Conservation (phyloP, 2,113 vertebrate species). For the Eolophus roseicapilla region DNA sequence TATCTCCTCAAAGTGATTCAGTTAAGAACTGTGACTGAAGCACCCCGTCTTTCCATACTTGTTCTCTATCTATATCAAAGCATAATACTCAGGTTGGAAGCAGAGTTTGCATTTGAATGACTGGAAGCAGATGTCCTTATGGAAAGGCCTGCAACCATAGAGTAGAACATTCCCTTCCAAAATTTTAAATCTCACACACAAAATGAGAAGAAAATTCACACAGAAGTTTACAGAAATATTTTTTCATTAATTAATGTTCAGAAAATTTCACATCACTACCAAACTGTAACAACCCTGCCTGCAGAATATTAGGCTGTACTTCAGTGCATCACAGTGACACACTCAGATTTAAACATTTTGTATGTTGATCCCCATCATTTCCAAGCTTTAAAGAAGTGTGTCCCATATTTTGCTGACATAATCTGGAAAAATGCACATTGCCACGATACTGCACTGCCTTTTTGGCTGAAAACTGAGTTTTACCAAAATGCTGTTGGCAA, state of each 20-base stretch:
- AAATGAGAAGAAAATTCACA: background rate
- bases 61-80: background rate
- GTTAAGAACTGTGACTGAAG: background rate
- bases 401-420: background rate
- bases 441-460: too few relatives aligned
- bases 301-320: background rate
- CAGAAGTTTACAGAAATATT: background rate
- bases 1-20: background rate
- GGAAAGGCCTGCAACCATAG: background rate
- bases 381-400: background rate
- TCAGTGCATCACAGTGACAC: background rate
- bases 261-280: background rate
- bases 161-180: background rate
- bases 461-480: background rate
- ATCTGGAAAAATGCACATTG: background rate
- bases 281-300: background rate
- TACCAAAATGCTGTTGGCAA: background rate
- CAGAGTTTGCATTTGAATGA: background rate
- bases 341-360: background rate
- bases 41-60: background rate
- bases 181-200: background rate
- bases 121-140: background rate
- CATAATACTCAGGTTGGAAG: background rate
- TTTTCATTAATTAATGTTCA: background rate
- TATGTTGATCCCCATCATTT: background rate